These are phyloP conservation scores for Thera britannica DNA, from an alignment of 2,888 invertebrate genomes.

Conservation along the genomic window DNA sequence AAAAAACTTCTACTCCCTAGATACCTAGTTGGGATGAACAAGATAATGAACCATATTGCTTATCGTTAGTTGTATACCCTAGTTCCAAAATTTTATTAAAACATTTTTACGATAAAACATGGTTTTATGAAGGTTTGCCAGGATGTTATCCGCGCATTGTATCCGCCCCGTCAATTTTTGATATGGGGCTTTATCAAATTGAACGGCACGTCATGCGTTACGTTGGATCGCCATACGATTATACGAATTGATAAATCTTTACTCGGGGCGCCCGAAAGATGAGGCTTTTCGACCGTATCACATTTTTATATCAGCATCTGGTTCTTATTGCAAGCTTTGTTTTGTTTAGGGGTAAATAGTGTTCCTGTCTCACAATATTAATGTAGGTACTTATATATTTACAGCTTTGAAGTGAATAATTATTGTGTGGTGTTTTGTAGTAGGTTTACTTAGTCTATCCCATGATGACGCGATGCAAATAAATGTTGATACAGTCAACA, in stretches of 20 bases:
- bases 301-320: neutral
- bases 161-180: slow-evolving; percentile 29
- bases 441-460: too few relatives aligned
- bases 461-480: too few relatives aligned
- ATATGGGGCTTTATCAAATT: slow-evolving; percentile 32
- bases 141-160: slow-evolving; percentile 11
- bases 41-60: neutral
- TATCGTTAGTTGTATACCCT: neutral
- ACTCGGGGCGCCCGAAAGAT: slow-evolving; percentile 8
- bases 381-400: too few relatives aligned
- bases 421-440: too few relatives aligned
- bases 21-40: too few relatives aligned
- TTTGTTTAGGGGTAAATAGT: too few relatives aligned
- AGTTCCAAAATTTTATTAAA: neutral
- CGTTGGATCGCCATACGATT: slow-evolving; percentile 28
- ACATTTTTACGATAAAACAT: slow-evolving; percentile 10
- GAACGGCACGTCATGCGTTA: slow-evolving; percentile 27
- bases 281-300: slow-evolving; percentile 3
- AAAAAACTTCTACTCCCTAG: too few relatives aligned
- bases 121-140: slow-evolving; percentile 1
- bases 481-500: too few relatives aligned
- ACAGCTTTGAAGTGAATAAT: too few relatives aligned
- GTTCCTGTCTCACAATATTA: too few relatives aligned
- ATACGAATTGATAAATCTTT: slow-evolving; percentile 33
- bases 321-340: neutral